Conservation (phyloP, 2,113 vertebrate species). For the Sakesphorus luctuosus region DNA sequence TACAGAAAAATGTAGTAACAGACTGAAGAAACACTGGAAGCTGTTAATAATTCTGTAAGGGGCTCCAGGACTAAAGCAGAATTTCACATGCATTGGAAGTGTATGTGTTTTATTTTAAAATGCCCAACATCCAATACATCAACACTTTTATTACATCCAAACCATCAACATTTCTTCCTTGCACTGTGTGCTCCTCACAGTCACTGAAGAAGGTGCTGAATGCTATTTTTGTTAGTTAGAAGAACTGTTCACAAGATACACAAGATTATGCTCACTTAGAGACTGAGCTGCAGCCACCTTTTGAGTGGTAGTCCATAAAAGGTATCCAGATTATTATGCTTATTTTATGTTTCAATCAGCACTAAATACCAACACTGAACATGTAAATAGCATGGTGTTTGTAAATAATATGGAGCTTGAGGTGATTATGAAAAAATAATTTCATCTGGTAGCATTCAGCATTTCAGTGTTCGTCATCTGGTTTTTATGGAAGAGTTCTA, state of each 20-base stretch:
- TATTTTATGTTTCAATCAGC: background rate
- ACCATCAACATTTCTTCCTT: background rate
- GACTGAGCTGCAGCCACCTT: background rate
- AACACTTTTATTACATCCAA: background rate
- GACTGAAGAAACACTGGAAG: background rate
- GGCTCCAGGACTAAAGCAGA: background rate
- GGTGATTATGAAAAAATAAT: background rate
- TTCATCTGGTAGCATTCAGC: background rate
- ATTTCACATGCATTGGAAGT: background rate
- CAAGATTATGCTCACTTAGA: background rate
- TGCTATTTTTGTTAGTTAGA: background rate
- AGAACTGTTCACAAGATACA: background rate
- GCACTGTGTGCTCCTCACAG: background rate
- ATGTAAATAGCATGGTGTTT: background rate
- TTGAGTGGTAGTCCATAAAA: background rate
- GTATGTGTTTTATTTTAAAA: slow-evolving; percentile 4
- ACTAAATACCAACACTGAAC: background rate
- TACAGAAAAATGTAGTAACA: background rate
- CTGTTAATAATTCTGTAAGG: background rate
- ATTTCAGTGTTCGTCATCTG: background rate
- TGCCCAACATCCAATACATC: background rate
- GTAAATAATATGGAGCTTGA: background rate
- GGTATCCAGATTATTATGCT: background rate
- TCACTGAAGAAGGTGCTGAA: background rate
- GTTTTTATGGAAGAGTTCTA: background rate